Conservation (phyloP, 2,797 vertebrate species). For the Sebastes trivittatus region DNA sequence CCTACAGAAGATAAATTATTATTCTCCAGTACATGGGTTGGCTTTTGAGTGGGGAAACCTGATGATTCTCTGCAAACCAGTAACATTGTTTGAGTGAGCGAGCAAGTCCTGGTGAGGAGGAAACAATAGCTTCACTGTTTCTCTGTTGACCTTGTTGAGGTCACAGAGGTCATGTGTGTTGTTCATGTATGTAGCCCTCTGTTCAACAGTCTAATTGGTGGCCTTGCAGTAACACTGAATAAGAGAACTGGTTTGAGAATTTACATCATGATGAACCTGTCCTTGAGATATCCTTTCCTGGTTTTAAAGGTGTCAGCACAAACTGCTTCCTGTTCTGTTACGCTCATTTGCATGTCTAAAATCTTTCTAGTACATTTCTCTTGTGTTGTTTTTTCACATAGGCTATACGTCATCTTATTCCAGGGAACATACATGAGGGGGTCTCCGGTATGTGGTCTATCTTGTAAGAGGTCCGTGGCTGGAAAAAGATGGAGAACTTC, state of each 20-base stretch:
- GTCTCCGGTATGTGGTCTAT: too few relatives aligned
- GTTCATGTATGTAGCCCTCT: neutral
- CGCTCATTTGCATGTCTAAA: neutral
- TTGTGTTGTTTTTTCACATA: too few relatives aligned
- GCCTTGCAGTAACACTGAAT: neutral
- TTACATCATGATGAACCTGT: neutral
- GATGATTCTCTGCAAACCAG: conserved; percentile 1
- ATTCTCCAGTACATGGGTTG: neutral
- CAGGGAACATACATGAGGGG: too few relatives aligned
- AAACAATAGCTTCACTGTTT: conserved; percentile 40
- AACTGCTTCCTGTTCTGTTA: neutral
- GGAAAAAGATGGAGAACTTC: too few relatives aligned
- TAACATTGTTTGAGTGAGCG: neutral
- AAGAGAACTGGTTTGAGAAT: conserved; percentile 8
- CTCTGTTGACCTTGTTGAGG: neutral
- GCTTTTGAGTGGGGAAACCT: neutral
- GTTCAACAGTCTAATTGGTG: neutral
- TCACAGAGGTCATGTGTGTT: neutral
- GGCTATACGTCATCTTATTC: too few relatives aligned
- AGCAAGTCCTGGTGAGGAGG: conserved; percentile 2
- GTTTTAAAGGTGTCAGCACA: neutral
- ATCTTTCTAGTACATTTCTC: too few relatives aligned
- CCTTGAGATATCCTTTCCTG: conserved; percentile 2
- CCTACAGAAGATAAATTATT: neutral
- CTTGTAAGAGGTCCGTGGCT: too few relatives aligned